Evolutionary conservation across 2,113 vertebrate species (phyloP), one percentile per base, ranked within the genome.

Genomic region (Channa argus): DNA sequence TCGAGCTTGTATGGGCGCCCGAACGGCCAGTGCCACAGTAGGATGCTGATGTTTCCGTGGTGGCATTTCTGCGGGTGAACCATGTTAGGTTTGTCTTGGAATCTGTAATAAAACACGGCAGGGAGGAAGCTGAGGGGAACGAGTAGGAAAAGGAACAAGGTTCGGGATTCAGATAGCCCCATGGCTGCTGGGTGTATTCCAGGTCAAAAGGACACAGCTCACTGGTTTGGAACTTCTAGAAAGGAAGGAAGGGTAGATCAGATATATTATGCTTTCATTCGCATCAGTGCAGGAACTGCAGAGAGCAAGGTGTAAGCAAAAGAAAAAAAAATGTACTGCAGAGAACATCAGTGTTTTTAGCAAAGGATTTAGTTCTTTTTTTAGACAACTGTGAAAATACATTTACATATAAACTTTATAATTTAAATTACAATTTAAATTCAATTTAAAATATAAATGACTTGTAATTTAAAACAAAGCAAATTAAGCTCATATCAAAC

Each of bases 1-100:
- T 83, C 63, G 10, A 97, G 43, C 11, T 78, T 84, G 4, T 93
- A 94, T 6, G 93, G 68, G 34, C 12, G 76, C 1, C 80, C 55
- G 0, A 96, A 96, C 0, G 96, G 97, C 96, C 96, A 97, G 76
- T 94, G 88, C 97, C 97, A 98, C 56, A 97, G 63, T 65, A 98
- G 90, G 62, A 97, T 79, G 43, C 51, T 89, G 47, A 93, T 8
- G 58, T 88, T 91, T 38, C 56, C 41, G 3, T n/a, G 55, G 2
- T 24, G 24, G 24, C 24, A 1, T 24, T 52, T 53, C 15, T 9
- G 58, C 51, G 3, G 15, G 6, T 0, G 0, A 0, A 37, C 11
- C 5, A 1, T 56, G 12, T 9, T 24, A 24, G 24, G 24, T 24
- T 24, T 43, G 15, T 52, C 36, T 5, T 85, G 4, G 7, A 74